A percentile compares a stretch with the other conserved stretches of the same genome.
These are phyloP conservation scores for Saccostrea cuccullata DNA, from an alignment of 1,140 invertebrate genomes.

Conservation along the genomic window DNA sequence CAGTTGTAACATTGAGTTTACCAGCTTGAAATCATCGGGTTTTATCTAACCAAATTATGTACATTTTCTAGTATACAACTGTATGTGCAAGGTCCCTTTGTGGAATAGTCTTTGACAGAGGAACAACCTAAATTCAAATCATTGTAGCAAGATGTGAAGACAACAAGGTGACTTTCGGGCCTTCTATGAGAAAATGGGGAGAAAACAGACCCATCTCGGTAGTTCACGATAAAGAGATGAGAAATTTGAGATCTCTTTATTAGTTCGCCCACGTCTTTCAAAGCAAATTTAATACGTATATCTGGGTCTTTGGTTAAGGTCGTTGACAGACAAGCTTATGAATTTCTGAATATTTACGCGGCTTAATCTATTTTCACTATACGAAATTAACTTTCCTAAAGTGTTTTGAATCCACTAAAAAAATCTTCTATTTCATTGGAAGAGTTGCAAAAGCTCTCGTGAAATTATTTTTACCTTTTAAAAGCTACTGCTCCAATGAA, in stretches of 20 bases:
- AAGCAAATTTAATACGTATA: background rate
- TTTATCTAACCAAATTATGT: too few relatives aligned
- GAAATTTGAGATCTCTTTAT: background rate
- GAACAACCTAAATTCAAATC: background rate
- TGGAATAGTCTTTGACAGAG: background rate
- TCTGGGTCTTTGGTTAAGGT: background rate
- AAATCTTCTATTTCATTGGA: background rate
- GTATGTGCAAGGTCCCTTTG: too few relatives aligned
- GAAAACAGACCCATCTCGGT: background rate
- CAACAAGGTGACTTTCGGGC: background rate
- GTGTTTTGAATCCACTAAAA: background rate
- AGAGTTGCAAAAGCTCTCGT: background rate
- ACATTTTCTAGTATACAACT: too few relatives aligned
- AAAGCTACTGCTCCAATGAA: too few relatives aligned
- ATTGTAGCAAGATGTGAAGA: background rate
- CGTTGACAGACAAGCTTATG: background rate
- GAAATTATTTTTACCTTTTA: background rate
- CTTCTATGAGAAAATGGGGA: background rate
- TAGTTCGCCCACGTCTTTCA: constrained; percentile 15
- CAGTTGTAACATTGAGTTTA: too few relatives aligned
- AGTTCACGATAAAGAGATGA: background rate
- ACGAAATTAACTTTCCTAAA: background rate
- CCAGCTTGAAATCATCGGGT: too few relatives aligned
- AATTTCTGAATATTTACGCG: background rate
- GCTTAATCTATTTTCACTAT: background rate